A percentile compares a stretch with the other conserved stretches of the same genome.
phyloP scores from a whole-genome alignment of 1,140 invertebrate species.

The Anthonomus grandis region DNA sequence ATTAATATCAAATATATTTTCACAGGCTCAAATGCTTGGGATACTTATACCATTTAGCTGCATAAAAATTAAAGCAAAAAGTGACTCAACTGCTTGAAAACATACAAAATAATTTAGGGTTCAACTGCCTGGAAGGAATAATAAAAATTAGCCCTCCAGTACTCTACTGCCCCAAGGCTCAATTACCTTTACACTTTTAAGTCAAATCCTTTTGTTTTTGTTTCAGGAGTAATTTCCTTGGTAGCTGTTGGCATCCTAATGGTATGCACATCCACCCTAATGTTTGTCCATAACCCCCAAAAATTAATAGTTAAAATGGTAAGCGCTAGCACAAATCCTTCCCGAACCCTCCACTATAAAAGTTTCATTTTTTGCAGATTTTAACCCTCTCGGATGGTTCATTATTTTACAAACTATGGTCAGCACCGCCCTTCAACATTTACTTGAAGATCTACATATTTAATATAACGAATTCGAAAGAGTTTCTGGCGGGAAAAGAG shows the following conservation, averaged over 20 bases:
- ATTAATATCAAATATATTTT: no score
- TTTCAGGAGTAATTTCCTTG: slow-evolving; percentile 38
- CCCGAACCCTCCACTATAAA: neutral
- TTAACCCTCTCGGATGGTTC: slow-evolving; percentile 54
- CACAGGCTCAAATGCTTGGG: no score
- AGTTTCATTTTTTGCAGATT: slow-evolving; percentile 45
- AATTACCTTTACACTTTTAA: no score
- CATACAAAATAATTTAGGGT: no score
- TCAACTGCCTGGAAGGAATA: no score
- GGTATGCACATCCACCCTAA: slow-evolving; percentile 48
- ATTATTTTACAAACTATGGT: slow-evolving; percentile 63
- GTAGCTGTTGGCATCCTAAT: slow-evolving; percentile 44
- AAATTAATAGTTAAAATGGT: slow-evolving; percentile 53
- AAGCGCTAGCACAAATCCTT: slow-evolving; percentile 46
- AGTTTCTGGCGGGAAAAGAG: slow-evolving; percentile 65
- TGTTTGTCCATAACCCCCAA: slow-evolving; percentile 54
- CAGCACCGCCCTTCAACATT: slow-evolving; percentile 65
- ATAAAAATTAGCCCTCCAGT: no score
- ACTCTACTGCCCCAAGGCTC: no score
- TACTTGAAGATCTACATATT: slow-evolving; percentile 77
- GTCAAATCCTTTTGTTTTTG: no score
- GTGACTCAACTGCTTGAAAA: no score
- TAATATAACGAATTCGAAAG: slow-evolving; percentile 76
- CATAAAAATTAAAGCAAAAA: no score
- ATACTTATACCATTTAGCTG: no score